Conservation (phyloP, 2,888 invertebrate genomes). For the Halictus ligatus region DNA sequence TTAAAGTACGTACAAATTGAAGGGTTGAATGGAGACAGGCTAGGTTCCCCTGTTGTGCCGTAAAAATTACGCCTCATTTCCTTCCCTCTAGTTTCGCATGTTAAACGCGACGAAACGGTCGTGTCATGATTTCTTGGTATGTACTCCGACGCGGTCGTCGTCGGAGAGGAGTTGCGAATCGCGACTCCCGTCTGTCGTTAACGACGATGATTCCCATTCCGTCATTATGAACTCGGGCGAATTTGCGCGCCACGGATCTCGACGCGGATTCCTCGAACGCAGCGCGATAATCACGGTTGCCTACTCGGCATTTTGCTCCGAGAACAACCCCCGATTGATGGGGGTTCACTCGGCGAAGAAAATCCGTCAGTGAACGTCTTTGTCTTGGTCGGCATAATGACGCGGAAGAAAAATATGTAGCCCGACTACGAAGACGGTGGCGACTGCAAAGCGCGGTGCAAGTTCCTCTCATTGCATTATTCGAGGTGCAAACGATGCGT, state of each 20-base stretch:
- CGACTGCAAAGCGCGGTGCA: slow-evolving; percentile 10
- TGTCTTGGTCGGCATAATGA: slow-evolving; percentile 55
- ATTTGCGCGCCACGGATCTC: slow-evolving; percentile 24
- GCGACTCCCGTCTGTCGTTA: slow-evolving; percentile 39
- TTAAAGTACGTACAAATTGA: not conserved
- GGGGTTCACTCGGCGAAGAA: slow-evolving; percentile 27
- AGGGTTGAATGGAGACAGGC: not conserved
- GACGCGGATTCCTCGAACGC: slow-evolving; percentile 3
- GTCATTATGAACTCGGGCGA: slow-evolving; percentile 26
- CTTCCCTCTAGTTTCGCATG: slow-evolving; percentile 8
- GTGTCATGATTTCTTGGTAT: slow-evolving; percentile 30
- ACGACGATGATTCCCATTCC: slow-evolving; percentile 43
- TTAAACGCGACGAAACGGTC: slow-evolving; percentile 20
- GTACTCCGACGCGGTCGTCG: slow-evolving; percentile 6
- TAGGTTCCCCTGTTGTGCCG: slow-evolving; percentile 27
- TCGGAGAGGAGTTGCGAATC: slow-evolving; percentile 13
- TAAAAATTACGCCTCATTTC: slow-evolving; percentile 32
- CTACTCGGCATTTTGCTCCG: slow-evolving; percentile 17
- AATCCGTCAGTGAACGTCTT: slow-evolving; percentile 38
- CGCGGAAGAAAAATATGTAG: slow-evolving; percentile 46
- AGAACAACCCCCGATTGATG: slow-evolving; percentile 36
- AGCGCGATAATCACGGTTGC: slow-evolving; percentile 41
- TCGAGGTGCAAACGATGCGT: slow-evolving; percentile 49
- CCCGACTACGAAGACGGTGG: not conserved
- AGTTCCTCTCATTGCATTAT: slow-evolving; percentile 40